phyloP scores from a whole-genome alignment of 2,113 vertebrate species.

The Pao palembangensis region DNA sequence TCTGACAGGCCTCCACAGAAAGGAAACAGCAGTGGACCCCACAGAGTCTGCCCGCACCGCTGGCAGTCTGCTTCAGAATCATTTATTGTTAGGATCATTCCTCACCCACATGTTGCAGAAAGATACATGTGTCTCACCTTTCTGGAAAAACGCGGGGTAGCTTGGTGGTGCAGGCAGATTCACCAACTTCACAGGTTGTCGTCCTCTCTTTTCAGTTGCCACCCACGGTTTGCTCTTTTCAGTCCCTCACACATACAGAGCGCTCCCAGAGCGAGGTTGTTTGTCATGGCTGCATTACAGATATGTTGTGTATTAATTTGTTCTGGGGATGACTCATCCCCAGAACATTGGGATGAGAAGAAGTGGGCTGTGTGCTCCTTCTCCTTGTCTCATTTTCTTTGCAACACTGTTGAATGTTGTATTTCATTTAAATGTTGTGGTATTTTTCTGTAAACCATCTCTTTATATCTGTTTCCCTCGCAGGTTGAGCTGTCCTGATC shows the following conservation, averaged over 20 bases:
- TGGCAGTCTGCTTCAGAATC: not conserved
- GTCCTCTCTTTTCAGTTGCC: conserved; percentile 23
- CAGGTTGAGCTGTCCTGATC: conserved; percentile 49
- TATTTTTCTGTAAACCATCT: not conserved
- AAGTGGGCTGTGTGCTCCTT: conserved; percentile 43
- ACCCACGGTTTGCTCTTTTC: conserved; percentile 54
- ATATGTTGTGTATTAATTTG: conserved; percentile 59
- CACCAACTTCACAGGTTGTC: conserved; percentile 22
- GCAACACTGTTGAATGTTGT: conserved; percentile 8
- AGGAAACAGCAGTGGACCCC: too few relatives aligned
- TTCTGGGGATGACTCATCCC: conserved; percentile 63
- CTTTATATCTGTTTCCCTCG: conserved; percentile 9
- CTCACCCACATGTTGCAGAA: too few relatives aligned
- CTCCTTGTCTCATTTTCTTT: conserved; percentile 24
- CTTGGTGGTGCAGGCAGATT: not conserved
- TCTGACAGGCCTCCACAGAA: too few relatives aligned
- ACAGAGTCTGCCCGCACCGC: too few relatives aligned
- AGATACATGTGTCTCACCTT: too few relatives aligned
- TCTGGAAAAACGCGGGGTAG: too few relatives aligned
- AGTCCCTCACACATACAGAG: conserved; percentile 33
- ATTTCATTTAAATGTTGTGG: not conserved
- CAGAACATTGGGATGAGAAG: conserved; percentile 23
- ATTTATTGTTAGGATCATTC: too few relatives aligned
- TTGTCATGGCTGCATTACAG: conserved; percentile 54
- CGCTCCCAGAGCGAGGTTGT: conserved; percentile 35